A percentile compares a stretch with the other conserved stretches of the same genome.
Conservation (phyloP, 1,140 invertebrate genomes). For the Trichogramma pretiosum region DNA sequence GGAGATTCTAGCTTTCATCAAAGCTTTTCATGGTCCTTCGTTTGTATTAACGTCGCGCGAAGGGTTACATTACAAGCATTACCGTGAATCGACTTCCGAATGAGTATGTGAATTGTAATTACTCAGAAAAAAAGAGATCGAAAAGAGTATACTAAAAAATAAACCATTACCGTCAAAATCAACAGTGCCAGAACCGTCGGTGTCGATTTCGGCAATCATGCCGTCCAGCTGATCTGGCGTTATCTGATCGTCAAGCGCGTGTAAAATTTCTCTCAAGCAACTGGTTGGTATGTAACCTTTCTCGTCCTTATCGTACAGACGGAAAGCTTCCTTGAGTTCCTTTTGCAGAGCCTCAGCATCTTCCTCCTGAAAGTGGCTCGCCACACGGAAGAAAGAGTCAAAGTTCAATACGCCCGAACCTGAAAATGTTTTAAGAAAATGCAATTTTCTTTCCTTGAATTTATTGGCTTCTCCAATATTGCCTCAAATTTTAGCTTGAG, state of each 20-base stretch:
- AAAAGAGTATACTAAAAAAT: too few species aligned
- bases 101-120: too few species aligned
- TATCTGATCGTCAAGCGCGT: constrained; percentile 71
- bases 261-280: constrained; percentile 66
- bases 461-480: not conserved
- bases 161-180: constrained; percentile 70
- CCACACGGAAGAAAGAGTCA: constrained; percentile 61
- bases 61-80: too few species aligned
- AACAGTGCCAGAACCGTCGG: constrained; percentile 71
- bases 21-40: too few species aligned
- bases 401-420: constrained; percentile 57
- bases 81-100: too few species aligned
- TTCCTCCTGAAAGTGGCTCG: constrained; percentile 59
- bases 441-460: not conserved
- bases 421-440: constrained; percentile 26
- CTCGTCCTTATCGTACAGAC: constrained; percentile 66
- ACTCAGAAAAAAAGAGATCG: too few species aligned
- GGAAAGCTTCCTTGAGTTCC: constrained; percentile 66
- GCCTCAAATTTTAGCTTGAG: not conserved
- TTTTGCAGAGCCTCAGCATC: constrained; percentile 73
- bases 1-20: too few species aligned
- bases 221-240: constrained; percentile 72
- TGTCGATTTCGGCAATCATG: constrained; percentile 78
- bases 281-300: constrained; percentile 77
- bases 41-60: too few species aligned